Evolutionary conservation across 2,888 invertebrate genomes (phyloP).

Genomic region (Dynastes tityus): DNA sequence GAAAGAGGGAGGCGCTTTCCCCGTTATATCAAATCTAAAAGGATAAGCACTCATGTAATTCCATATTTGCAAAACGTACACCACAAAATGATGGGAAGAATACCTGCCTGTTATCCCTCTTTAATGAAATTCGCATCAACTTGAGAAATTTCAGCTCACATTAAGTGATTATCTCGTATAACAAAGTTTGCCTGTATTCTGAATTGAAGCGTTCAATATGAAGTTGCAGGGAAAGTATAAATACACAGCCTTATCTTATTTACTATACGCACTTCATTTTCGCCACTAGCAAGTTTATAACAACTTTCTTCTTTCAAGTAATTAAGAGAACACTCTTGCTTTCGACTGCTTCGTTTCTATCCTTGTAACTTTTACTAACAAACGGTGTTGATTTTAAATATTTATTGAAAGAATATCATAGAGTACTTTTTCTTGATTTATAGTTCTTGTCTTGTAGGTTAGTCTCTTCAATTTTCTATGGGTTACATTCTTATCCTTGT

Average conservation of each 20-base stretch:
- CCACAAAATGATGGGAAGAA: neutral
- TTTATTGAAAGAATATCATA: too few species aligned
- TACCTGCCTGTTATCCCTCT: neutral
- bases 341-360: constrained; percentile 2
- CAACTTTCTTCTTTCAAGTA: neutral
- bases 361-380: neutral
- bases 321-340: constrained; percentile 16
- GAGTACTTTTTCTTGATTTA: too few species aligned
- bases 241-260: constrained; percentile 13
- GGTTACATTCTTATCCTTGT: too few species aligned
- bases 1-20: too few species aligned
- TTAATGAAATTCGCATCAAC: constrained; percentile 3
- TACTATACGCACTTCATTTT: neutral
- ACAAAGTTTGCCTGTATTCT: constrained; percentile 6
- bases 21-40: too few species aligned
- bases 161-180: constrained; percentile 12
- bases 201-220: constrained; percentile 1
- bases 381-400: too few species aligned
- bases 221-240: constrained; percentile 6
- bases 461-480: too few species aligned
- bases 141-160: constrained; percentile 2
- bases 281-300: constrained; percentile 12
- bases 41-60: too few species aligned
- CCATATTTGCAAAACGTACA: too few species aligned
- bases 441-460: too few species aligned